Evolutionary conservation across 2,113 vertebrate species (phyloP).

Genomic region (Fukomys damarensis): DNA sequence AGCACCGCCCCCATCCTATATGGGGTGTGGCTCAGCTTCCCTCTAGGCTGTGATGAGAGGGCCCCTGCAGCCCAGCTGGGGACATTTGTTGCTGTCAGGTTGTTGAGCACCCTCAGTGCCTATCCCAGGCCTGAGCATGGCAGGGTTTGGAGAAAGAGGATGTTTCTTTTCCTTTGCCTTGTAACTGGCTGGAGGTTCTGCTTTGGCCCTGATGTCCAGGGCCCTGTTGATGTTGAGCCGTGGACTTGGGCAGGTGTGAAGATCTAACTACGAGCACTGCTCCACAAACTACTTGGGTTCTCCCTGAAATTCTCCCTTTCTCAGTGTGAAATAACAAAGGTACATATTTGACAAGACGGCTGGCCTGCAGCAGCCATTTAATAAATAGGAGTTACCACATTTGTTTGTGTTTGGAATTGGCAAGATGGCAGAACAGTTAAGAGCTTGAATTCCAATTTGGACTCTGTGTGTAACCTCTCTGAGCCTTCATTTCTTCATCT

Average conservation of each 20-base stretch:
- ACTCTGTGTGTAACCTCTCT: neutral
- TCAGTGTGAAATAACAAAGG: neutral
- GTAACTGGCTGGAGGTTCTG: neutral
- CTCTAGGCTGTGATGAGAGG: neutral
- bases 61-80: neutral
- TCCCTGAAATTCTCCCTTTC: neutral
- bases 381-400: neutral
- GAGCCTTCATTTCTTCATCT: neutral
- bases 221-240: neutral
- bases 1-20: neutral
- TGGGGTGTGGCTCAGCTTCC: neutral
- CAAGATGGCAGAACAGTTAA: neutral
- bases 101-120: neutral
- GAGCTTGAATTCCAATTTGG: neutral
- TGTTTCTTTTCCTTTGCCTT: neutral
- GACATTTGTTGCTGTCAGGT: neutral
- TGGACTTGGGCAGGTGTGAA: neutral
- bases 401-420: neutral
- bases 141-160: neutral
- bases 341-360: neutral
- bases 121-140: neutral
- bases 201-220: neutral
- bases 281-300: neutral
- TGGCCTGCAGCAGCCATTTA: neutral
- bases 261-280: neutral